Conservation (phyloP, 1,140 invertebrate genomes). For the Drosophila melanica region DNA sequence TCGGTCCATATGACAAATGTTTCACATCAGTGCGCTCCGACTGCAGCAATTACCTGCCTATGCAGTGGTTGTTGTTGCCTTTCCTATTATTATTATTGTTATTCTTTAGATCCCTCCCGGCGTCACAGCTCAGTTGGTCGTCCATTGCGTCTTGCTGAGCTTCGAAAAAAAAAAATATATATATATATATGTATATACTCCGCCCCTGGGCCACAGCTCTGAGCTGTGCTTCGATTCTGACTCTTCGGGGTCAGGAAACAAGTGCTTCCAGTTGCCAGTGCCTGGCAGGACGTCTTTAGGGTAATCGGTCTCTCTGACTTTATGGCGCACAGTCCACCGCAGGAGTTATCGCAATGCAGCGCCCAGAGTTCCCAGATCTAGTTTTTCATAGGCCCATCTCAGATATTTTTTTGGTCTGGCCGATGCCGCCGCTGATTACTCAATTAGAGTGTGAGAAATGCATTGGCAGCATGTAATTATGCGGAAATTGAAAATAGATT, state of each 20-base stretch:
- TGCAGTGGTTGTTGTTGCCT: conserved; percentile 12
- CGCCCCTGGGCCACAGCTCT: neutral
- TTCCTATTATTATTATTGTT: conserved; percentile 41
- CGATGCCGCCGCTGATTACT: conserved; percentile 58
- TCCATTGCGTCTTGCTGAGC: conserved; percentile 64
- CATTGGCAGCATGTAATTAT: conserved; percentile 53
- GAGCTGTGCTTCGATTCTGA: neutral
- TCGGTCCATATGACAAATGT: conserved; percentile 77
- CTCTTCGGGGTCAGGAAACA: conserved; percentile 29
- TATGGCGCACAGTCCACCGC: conserved; percentile 41
- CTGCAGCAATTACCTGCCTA: conserved; percentile 72
- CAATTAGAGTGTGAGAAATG: conserved; percentile 65
- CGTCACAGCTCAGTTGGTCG: conserved; percentile 77
- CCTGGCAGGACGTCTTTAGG: conserved; percentile 39
- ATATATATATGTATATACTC: no score
- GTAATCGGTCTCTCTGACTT: conserved; percentile 39
- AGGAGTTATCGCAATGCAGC: conserved; percentile 28
- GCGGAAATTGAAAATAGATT: conserved; percentile 44
- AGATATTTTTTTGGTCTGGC: neutral
- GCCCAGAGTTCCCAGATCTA: conserved; percentile 5
- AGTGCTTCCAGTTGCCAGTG: conserved; percentile 48
- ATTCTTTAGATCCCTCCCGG: conserved; percentile 38
- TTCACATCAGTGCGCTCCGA: conserved; percentile 73
- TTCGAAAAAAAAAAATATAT: conserved; percentile 6
- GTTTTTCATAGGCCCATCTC: neutral